phyloP scores from a whole-genome alignment of 2,888 invertebrate species.

The Mycalesis mineus region DNA sequence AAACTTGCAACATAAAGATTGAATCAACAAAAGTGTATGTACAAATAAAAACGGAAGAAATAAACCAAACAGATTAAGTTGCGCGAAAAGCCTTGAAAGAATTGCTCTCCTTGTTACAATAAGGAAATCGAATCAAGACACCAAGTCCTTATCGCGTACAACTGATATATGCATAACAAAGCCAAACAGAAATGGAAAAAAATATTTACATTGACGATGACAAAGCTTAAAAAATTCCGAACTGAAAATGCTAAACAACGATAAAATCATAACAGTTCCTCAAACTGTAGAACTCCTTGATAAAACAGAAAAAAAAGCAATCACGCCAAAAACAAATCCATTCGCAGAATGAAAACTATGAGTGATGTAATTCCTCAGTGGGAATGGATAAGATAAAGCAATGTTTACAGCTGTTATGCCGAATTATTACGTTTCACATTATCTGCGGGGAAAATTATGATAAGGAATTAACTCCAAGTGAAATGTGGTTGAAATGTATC shows the following conservation, averaged over 20 bases:
- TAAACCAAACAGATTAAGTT: neutral
- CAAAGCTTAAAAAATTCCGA: neutral
- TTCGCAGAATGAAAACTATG: conserved; percentile 39
- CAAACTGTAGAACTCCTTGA: neutral
- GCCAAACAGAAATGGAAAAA: neutral
- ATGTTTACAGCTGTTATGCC: conserved; percentile 30
- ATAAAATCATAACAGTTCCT: neutral
- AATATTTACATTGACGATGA: neutral
- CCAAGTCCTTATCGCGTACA: neutral
- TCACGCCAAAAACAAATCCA: conserved; percentile 35
- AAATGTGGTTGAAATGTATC: conserved; percentile 11
- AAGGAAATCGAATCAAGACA: neutral
- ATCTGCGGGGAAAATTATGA: conserved; percentile 12
- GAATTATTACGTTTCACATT: conserved; percentile 24
- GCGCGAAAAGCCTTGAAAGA: neutral
- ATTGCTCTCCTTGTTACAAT: neutral
- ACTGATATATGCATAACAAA: neutral
- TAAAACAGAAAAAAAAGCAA: conserved; percentile 29
- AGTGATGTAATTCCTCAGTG: conserved; percentile 39
- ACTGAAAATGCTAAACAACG: neutral
- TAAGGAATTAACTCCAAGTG: conserved; percentile 8
- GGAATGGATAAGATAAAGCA: conserved; percentile 35
- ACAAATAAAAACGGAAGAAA: neutral
- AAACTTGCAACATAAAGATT: neutral
- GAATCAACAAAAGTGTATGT: too few species aligned